A percentile compares a stretch with the other conserved stretches of the same genome.
Conservation (phyloP, 2,888 invertebrate genomes). For the Myopa testacea region DNA sequence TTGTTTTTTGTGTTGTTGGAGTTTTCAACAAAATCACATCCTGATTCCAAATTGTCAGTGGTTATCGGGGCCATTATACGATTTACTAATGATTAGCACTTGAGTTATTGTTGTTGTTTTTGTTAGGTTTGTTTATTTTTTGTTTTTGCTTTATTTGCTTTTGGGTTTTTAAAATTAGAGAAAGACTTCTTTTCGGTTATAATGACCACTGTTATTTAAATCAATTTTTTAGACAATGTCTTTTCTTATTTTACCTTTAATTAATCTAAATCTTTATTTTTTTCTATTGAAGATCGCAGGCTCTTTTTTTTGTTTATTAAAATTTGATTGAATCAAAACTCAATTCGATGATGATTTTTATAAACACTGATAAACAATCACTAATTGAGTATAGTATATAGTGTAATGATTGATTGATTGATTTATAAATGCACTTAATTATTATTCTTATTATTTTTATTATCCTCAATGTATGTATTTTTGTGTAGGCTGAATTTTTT, state of each 20-base stretch:
- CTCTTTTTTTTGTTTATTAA: not conserved
- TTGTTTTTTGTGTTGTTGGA: conserved; percentile 50
- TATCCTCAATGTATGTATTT: no score
- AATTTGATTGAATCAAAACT: not conserved
- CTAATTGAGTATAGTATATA: not conserved
- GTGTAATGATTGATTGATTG: not conserved
- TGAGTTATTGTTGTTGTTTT: conserved; percentile 40
- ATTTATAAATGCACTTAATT: conserved; percentile 7
- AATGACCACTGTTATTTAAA: no score
- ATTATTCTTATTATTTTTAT: not conserved
- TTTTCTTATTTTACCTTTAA: no score
- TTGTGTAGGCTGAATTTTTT: no score
- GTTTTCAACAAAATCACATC: conserved; percentile 65
- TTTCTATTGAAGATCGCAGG: no score
- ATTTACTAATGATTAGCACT: conserved; percentile 41
- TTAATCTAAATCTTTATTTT: no score
- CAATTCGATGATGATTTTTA: conserved; percentile 13
- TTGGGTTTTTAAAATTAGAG: not conserved
- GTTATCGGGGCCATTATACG: conserved; percentile 68
- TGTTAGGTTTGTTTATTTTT: conserved; percentile 35
- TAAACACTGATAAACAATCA: conserved; percentile 19
- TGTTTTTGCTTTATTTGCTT: conserved; percentile 35
- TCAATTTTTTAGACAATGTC: not conserved
- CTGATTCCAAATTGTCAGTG: conserved; percentile 66
- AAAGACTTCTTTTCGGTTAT: no score